Evolutionary conservation across 2,113 vertebrate species (phyloP), one percentile per base, ranked within the genome.

Genomic region (Bos javanicus): DNA sequence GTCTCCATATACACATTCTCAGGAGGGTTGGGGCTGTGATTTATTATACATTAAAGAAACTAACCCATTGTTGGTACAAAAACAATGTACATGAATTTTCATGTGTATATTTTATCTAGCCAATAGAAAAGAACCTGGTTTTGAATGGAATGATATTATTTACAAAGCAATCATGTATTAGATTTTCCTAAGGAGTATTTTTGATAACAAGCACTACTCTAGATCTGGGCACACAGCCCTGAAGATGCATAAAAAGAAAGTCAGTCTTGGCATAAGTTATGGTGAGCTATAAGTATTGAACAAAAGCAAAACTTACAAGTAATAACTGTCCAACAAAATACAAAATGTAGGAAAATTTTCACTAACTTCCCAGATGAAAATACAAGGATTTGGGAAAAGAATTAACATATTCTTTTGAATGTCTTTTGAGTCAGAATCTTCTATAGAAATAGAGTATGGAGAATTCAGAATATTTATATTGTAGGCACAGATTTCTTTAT

Each of bases 201-300:
- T 92, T 92, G 15, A 95, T 97, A 97, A 95, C 80, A 97, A 25
- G 76, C 74, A 84, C 56, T 71, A 82, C 48, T 98, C 87, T 95
- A 97, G 97, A 95, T 98, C 98, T 98, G 96, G 97, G 96, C 98
- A 98, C 96, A 94, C 64, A 97, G 97, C 80, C 92, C 78, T 96
- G 83, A 94, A 94, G 96, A 95, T 89, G 39, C 83, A 98, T 97
- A 98, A 98, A 98, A 96, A 96, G 97, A 98, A 98, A 97, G 81
- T 95, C 97, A 97, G 87, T 98, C 88, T 98, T 98, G 98, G 97
- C 97, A 96, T 19, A 90, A 87, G 46, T 96, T 87, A 76, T 84
- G 33, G 92, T 90, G 97, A 98, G n/a, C 71, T 97, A 90, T 98
- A 98, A 97, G 87, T 96, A 93, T 91, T 97, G 90, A 90, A 96